A percentile compares a stretch with the other conserved stretches of the same genome.
Conservation (phyloP, 2,113 vertebrate genomes). For the Genyomyrus donnyi region DNA sequence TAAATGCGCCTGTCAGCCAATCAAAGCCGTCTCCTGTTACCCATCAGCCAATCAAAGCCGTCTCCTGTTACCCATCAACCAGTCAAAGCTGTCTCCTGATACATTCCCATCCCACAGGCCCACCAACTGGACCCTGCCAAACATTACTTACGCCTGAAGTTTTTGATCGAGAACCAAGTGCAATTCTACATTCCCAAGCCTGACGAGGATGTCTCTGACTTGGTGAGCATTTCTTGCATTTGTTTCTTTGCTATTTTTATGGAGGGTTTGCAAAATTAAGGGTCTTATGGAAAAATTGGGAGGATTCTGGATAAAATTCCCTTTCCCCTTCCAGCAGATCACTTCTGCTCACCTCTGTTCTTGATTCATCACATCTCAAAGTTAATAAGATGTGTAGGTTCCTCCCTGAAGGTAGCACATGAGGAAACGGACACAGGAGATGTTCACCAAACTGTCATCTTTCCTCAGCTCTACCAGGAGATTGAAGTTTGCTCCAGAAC, state of each 20-base stretch:
- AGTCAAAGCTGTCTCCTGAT: slow-evolving; percentile 15
- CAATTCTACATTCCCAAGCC: slow-evolving; percentile 74
- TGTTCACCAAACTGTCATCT: slow-evolving; percentile 10
- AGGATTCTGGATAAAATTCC: not conserved
- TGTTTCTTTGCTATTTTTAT: not conserved
- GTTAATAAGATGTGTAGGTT: not conserved
- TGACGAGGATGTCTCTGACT: slow-evolving; percentile 86
- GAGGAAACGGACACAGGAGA: not conserved
- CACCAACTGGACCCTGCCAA: slow-evolving; percentile 70
- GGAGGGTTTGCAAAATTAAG: not conserved
- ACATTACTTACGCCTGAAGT: slow-evolving; percentile 82
- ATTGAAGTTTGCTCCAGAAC: slow-evolving; percentile 87
- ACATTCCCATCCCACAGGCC: slow-evolving; percentile 49
- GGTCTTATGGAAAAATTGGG: not conserved
- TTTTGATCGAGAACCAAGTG: slow-evolving; percentile 67
- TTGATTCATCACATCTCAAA: not conserved
- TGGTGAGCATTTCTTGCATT: slow-evolving; percentile 64
- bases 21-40: slow-evolving; percentile 1
- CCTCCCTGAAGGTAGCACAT: not conserved
- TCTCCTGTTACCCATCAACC: not conserved
- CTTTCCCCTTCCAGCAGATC: not conserved
- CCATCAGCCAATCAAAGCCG: slow-evolving; percentile 17
- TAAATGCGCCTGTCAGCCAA: slow-evolving; percentile 13
- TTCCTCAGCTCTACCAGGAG: slow-evolving; percentile 84
- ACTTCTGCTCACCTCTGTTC: not conserved